A percentile compares a stretch with the other conserved stretches of the same genome.
Conservation (phyloP, 2,113 vertebrate genomes). For the Phoxinus phoxinus region DNA sequence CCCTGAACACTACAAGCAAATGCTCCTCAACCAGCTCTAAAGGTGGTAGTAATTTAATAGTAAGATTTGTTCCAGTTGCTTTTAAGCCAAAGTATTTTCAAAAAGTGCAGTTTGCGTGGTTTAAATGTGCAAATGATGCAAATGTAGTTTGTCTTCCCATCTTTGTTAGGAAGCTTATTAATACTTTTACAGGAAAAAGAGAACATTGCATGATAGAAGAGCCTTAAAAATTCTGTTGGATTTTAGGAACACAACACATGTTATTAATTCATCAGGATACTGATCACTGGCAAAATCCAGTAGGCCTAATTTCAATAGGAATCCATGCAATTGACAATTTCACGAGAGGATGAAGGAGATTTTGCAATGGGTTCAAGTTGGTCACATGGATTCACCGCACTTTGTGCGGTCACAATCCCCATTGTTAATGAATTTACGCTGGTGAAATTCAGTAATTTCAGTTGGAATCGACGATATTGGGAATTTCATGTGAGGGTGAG, state of each 20-base stretch:
- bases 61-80: constrained; percentile 4
- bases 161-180: not conserved
- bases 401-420: too few relatives aligned
- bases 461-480: too few relatives aligned
- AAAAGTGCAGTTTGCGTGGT: not conserved
- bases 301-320: too few relatives aligned
- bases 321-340: too few relatives aligned
- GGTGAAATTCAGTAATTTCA: too few relatives aligned
- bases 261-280: not conserved
- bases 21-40: not conserved
- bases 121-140: not conserved
- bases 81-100: not conserved
- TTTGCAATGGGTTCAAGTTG: too few relatives aligned
- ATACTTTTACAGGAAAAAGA: not conserved
- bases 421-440: too few relatives aligned
- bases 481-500: too few relatives aligned
- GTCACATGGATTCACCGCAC: too few relatives aligned
- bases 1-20: not conserved
- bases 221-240: not conserved
- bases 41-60: constrained; percentile 26
- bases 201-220: not conserved
- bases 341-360: too few relatives aligned
- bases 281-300: not conserved
- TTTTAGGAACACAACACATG: not conserved
- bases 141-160: constrained; percentile 7